phyloP scores from a whole-genome alignment of 2,888 invertebrate genomes.

The Meteorus cinctellus region DNA sequence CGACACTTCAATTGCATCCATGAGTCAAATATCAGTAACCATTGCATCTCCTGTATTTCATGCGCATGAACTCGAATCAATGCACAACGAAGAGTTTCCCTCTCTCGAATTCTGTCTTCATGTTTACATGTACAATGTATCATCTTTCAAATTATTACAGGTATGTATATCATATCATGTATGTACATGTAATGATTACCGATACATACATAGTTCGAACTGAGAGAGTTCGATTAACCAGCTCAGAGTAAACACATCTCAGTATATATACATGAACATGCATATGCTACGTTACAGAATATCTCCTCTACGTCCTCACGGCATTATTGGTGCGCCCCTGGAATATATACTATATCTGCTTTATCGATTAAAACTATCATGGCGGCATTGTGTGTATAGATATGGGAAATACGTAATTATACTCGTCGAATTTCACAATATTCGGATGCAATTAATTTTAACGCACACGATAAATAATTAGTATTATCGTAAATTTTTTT shows the following conservation, averaged over 20 bases:
- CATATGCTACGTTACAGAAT: not conserved
- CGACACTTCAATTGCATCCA: too few relatives aligned
- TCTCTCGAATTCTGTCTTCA: not conserved
- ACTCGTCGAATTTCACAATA: conserved; percentile 33
- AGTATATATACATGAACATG: not conserved
- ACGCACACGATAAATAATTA: not conserved
- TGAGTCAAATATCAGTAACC: too few relatives aligned
- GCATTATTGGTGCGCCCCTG: conserved; percentile 19
- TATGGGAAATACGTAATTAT: conserved; percentile 45
- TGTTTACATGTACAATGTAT: not conserved
- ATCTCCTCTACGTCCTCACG: not conserved
- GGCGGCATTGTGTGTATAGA: not conserved
- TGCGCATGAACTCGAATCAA: not conserved
- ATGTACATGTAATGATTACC: conserved; percentile 27
- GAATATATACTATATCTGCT: conserved; percentile 33
- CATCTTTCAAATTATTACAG: not conserved
- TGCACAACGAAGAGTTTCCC: not conserved
- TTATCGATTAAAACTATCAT: conserved; percentile 45
- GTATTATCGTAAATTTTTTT: conserved; percentile 24
- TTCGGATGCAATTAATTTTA: conserved; percentile 46
- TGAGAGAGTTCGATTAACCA: conserved; percentile 16
- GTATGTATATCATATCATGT: conserved; percentile 7
- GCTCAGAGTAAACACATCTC: conserved; percentile 4
- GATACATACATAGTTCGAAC: conserved; percentile 15
- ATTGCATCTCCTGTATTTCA: not conserved